A percentile compares a stretch with the other conserved stretches of the same genome.
phyloP scores from a whole-genome alignment of 2,888 invertebrate species.

The Erebia epiphron region DNA sequence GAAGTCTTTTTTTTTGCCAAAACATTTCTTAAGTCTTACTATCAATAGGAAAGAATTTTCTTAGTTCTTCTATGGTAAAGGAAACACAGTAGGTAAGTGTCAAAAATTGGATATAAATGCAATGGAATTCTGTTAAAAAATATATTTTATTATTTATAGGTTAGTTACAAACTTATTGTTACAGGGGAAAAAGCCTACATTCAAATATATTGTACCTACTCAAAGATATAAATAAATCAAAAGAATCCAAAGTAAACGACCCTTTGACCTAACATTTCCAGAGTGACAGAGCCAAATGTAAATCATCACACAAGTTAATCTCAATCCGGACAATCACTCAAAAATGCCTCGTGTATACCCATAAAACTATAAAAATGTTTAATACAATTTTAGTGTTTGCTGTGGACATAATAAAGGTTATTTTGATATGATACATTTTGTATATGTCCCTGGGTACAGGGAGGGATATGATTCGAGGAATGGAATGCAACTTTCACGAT shows the following conservation, averaged over 20 bases:
- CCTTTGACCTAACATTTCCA: constrained; percentile 24
- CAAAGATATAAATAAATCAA: neutral
- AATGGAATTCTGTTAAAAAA: too few relatives aligned
- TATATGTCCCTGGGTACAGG: constrained; percentile 27
- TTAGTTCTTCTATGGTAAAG: too few relatives aligned
- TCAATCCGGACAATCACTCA: constrained; percentile 35
- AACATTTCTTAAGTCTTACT: too few relatives aligned
- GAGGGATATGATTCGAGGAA: constrained; percentile 32
- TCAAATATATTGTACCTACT: neutral
- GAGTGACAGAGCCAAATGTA: constrained; percentile 17
- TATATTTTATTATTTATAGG: too few relatives aligned
- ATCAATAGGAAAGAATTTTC: too few relatives aligned
- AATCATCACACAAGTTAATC: constrained; percentile 29
- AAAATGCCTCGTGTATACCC: constrained; percentile 27
- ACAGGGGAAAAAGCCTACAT: too few relatives aligned
- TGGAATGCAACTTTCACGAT: constrained; percentile 43
- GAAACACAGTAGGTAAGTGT: too few relatives aligned
- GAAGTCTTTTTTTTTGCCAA: too few relatives aligned
- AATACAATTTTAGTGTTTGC: constrained; percentile 31
- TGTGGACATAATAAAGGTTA: constrained; percentile 31
- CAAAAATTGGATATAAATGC: too few relatives aligned
- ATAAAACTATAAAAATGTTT: constrained; percentile 5
- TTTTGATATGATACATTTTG: constrained; percentile 30
- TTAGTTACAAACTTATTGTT: too few relatives aligned
- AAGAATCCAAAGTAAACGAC: constrained; percentile 12